A percentile compares a stretch with the other conserved stretches of the same genome.
phyloP scores from a whole-genome alignment of 2,113 vertebrate species.

The Spea bombifrons region DNA sequence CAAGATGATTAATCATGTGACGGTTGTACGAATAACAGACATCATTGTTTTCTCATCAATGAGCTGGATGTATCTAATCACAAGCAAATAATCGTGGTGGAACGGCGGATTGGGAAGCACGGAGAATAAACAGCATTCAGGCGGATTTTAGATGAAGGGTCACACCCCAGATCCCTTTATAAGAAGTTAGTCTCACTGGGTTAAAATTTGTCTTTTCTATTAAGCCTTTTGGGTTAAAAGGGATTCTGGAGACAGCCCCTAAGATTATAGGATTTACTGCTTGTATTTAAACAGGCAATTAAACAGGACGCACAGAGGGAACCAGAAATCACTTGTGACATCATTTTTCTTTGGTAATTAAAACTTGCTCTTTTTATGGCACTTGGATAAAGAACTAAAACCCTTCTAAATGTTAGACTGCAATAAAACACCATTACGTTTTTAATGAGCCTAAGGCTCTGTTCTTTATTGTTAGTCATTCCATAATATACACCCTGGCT shows the following conservation, averaged over 20 bases:
- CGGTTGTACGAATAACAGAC: slow-evolving; percentile 30
- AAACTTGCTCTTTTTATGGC: slow-evolving; percentile 16
- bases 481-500: not conserved
- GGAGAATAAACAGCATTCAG: not conserved
- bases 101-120: slow-evolving; percentile 15
- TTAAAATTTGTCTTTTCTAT: slow-evolving; percentile 36
- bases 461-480: not conserved
- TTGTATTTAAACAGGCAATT: slow-evolving; percentile 41
- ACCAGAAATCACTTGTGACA: not conserved
- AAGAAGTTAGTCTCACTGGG: slow-evolving; percentile 13
- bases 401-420: slow-evolving; percentile 13
- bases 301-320: slow-evolving; percentile 4
- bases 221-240: slow-evolving; percentile 28
- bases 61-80: slow-evolving; percentile 14
- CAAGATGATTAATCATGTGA: slow-evolving; percentile 14
- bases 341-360: slow-evolving; percentile 24
- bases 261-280: slow-evolving; percentile 42
- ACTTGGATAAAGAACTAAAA: not conserved
- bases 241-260: slow-evolving; percentile 38
- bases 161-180: slow-evolving; percentile 19
- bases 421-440: not conserved
- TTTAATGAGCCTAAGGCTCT: slow-evolving; percentile 22
- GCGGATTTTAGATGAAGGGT: not conserved
- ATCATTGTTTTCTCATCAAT: slow-evolving; percentile 36
- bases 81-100: slow-evolving; percentile 22